A percentile compares a stretch with the other conserved stretches of the same genome.
Conservation (phyloP, 2,113 vertebrate genomes). For the Machaerirhynchus nigripectus region DNA sequence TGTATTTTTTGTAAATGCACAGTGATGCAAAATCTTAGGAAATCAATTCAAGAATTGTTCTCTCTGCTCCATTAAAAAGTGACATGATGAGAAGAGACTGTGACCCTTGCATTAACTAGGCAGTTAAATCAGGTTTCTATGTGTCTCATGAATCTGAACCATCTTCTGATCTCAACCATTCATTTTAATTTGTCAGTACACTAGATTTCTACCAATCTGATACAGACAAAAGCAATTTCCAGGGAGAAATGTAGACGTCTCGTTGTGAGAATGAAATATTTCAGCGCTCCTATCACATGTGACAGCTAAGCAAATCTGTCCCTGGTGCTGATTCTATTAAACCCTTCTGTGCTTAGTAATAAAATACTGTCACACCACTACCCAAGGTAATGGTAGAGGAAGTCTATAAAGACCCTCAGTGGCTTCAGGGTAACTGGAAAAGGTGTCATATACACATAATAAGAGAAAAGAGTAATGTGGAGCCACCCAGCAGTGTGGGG, state of each 20-base stretch:
- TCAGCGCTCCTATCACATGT: neutral
- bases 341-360: neutral
- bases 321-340: slow-evolving; percentile 18
- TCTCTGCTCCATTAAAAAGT: neutral
- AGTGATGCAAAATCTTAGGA: neutral
- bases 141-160: neutral
- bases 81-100: neutral
- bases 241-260: neutral
- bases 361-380: neutral
- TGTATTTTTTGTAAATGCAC: neutral
- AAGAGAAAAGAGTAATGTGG: neutral
- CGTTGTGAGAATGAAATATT: slow-evolving; percentile 4
- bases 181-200: neutral
- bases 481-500: neutral
- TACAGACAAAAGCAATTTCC: neutral
- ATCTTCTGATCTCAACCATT: neutral
- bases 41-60: neutral
- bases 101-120: neutral
- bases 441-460: neutral
- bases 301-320: slow-evolving; percentile 26
- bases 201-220: neutral
- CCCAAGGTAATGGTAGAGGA: neutral
- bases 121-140: neutral
- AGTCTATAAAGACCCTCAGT: neutral
- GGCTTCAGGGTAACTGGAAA: neutral